Evolutionary conservation across 2,113 vertebrate species (phyloP).

Genomic region (Hypocryptadius cinnamomeus): DNA sequence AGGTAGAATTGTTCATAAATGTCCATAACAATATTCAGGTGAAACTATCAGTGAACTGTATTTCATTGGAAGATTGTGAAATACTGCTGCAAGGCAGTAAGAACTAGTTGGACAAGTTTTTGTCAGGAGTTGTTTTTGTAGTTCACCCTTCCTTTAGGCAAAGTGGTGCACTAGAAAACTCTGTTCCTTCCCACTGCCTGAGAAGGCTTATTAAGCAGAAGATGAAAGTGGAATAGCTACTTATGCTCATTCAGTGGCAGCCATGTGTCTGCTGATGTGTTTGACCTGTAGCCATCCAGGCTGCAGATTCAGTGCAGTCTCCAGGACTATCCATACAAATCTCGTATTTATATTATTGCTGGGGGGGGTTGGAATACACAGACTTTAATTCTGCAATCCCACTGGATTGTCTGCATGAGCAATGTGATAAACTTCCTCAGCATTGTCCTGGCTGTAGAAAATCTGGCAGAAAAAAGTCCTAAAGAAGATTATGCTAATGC

Average conservation of each 20-base stretch:
- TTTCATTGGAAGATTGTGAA: neutral
- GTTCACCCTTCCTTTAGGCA: conserved; percentile 9
- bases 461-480: neutral
- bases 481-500: neutral
- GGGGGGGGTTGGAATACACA: neutral
- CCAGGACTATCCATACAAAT: neutral
- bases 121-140: conserved; percentile 1
- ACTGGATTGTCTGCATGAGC: neutral
- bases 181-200: neutral
- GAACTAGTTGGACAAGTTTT: neutral
- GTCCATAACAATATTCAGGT: neutral
- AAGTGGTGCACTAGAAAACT: neutral
- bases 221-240: neutral
- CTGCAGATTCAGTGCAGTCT: neutral
- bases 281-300: neutral
- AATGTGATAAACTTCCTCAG: neutral
- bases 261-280: neutral
- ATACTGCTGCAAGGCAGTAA: neutral
- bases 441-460: neutral
- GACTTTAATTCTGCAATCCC: neutral
- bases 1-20: neutral
- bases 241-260: neutral
- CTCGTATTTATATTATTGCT: neutral
- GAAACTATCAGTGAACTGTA: neutral
- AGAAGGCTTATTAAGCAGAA: neutral